Evolutionary conservation across 2,888 invertebrate genomes (phyloP).

Genomic region (Priocnemis perturbator): DNA sequence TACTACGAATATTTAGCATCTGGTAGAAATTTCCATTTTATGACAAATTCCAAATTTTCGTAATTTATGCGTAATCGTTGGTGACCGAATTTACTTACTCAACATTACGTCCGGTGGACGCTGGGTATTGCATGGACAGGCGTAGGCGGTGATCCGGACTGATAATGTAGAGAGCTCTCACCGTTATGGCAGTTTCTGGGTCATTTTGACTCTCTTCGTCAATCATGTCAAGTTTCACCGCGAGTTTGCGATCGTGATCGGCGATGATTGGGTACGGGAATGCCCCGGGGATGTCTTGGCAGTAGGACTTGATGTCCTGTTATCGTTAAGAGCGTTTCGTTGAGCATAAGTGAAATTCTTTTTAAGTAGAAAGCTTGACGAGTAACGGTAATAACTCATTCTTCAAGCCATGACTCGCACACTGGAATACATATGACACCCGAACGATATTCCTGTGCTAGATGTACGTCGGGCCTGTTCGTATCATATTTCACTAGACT

Average conservation of each 20-base stretch:
- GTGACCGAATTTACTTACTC: constrained; percentile 82
- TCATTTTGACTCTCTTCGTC: constrained; percentile 84
- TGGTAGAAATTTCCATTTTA: too few relatives aligned
- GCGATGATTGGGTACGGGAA: constrained; percentile 91
- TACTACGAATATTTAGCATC: too few relatives aligned
- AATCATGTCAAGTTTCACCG: constrained; percentile 86
- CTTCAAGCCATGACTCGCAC: too few relatives aligned
- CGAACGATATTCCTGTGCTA: too few relatives aligned
- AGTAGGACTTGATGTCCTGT: constrained; percentile 83
- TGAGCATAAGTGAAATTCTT: background rate
- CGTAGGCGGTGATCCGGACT: constrained; percentile 88
- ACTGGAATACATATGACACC: too few relatives aligned
- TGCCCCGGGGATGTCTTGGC: constrained; percentile 82
- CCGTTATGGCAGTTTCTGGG: constrained; percentile 82
- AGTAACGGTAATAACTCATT: too few relatives aligned
- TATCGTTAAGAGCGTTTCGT: background rate
- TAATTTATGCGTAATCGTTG: too few relatives aligned
- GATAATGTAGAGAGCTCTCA: constrained; percentile 87
- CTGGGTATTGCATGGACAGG: constrained; percentile 89
- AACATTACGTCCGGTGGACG: constrained; percentile 90
- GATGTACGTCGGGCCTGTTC: too few relatives aligned
- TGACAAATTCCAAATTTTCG: too few relatives aligned
- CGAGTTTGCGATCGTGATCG: constrained; percentile 84
- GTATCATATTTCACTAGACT: too few relatives aligned
- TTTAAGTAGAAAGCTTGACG: background rate